These are phyloP conservation scores for Drosophila tanythrix DNA, from an alignment of 2,888 invertebrate genomes.

Conservation along the genomic window DNA sequence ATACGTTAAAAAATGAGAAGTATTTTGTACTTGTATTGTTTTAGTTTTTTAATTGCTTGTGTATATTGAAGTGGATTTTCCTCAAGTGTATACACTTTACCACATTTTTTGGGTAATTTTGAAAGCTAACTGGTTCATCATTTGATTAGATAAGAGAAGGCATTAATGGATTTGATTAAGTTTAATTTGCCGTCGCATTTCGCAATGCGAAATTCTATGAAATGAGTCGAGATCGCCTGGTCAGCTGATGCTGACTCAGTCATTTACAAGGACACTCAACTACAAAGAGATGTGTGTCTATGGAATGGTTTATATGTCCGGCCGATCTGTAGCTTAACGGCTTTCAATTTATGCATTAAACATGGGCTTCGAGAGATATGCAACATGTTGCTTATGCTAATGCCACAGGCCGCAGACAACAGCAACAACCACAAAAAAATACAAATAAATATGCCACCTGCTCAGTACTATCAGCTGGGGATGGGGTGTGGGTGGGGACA, in stretches of 20 bases:
- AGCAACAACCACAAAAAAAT: conserved; percentile 30
- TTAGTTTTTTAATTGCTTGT: background rate
- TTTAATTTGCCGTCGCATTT: conserved; percentile 6
- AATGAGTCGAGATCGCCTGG: conserved; percentile 1
- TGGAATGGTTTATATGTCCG: background rate
- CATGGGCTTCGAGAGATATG: conserved; percentile 6
- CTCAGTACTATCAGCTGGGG: conserved; percentile 7
- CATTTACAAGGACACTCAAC: background rate
- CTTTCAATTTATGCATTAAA: conserved; percentile 28
- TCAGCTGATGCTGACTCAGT: background rate
- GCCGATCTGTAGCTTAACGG: conserved; percentile 27
- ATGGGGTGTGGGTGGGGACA: conserved; percentile 7
- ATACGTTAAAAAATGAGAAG: background rate
- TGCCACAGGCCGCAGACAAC: conserved; percentile 29
- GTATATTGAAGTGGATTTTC: background rate
- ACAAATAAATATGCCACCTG: conserved; percentile 10
- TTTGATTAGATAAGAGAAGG: conserved; percentile 37
- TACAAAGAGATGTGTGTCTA: too few relatives aligned
- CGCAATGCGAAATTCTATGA: conserved; percentile 17
- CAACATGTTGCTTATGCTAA: conserved; percentile 38
- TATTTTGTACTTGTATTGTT: background rate
- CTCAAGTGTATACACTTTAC: background rate
- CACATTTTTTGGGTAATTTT: conserved; percentile 21
- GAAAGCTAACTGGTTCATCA: conserved; percentile 17
- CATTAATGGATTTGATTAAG: conserved; percentile 44